These are phyloP conservation scores for Drosophila demipolita DNA, from an alignment of 2,888 invertebrate genomes.

Conservation along the genomic window DNA sequence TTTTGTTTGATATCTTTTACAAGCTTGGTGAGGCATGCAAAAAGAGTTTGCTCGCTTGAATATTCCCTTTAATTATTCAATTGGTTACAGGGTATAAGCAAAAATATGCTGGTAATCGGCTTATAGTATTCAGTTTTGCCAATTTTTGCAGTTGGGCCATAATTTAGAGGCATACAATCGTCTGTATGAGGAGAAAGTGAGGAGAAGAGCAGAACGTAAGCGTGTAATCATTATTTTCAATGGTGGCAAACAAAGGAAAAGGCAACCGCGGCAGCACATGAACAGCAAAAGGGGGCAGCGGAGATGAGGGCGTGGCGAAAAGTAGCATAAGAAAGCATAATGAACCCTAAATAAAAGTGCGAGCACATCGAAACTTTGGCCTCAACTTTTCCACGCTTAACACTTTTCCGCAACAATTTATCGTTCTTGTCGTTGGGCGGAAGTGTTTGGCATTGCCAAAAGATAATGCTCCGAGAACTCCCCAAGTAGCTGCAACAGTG, in stretches of 20 bases:
- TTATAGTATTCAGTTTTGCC: slow-evolving; percentile 65
- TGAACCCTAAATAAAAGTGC: slow-evolving; percentile 76
- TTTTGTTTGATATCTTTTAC: not conserved
- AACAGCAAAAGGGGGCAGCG: not conserved
- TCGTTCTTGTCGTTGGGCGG: slow-evolving; percentile 70
- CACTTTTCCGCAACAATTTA: slow-evolving; percentile 78
- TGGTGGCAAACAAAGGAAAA: slow-evolving; percentile 50
- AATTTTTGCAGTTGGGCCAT: slow-evolving; percentile 56
- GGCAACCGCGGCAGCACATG: not conserved
- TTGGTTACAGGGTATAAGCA: not conserved
- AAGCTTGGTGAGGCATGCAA: too few species aligned
- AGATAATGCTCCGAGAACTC: slow-evolving; percentile 54
- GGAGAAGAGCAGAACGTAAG: slow-evolving; percentile 55
- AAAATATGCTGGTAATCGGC: slow-evolving; percentile 71
- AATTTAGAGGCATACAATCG: slow-evolving; percentile 57
- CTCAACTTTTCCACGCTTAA: slow-evolving; percentile 74
- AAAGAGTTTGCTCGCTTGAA: not conserved
- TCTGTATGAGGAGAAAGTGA: slow-evolving; percentile 10
- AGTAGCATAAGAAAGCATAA: slow-evolving; percentile 62
- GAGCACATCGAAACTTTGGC: slow-evolving; percentile 67
- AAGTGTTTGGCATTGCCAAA: slow-evolving; percentile 76
- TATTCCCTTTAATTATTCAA: not conserved
- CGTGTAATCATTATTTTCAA: slow-evolving; percentile 74
- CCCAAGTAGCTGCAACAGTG: slow-evolving; percentile 34
- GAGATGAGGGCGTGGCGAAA: slow-evolving; percentile 5